These are phyloP conservation scores for Sinelater perroti DNA, from an alignment of 2,888 invertebrate genomes.

Conservation along the genomic window DNA sequence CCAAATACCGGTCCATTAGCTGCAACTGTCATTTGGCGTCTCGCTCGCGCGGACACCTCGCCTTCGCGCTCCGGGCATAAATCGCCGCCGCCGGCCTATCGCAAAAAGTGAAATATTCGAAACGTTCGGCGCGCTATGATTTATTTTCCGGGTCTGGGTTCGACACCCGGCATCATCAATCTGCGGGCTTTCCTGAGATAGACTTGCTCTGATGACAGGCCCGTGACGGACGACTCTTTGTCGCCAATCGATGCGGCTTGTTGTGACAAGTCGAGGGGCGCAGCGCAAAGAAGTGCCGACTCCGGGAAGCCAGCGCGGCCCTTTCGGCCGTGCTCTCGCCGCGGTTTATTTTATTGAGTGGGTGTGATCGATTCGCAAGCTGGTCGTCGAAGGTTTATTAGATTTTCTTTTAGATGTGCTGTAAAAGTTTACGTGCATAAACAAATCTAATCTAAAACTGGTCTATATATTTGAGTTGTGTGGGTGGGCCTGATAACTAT, in stretches of 20 bases:
- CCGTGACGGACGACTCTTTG: slow-evolving; percentile 54
- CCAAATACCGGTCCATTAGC: slow-evolving; percentile 53
- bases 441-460: too few species aligned
- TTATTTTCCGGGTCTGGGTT: slow-evolving; percentile 54
- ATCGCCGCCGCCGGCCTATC: too few species aligned
- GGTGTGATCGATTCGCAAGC: too few species aligned
- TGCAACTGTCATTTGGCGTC: slow-evolving; percentile 39
- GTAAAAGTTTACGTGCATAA: too few species aligned
- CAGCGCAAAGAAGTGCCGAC: slow-evolving; percentile 41
- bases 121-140: slow-evolving; percentile 46
- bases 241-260: slow-evolving; percentile 53
- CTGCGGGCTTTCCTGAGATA: slow-evolving; percentile 53
- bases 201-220: slow-evolving; percentile 51
- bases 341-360: too few species aligned
- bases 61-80: too few species aligned
- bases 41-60: slow-evolving; percentile 14
- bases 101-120: slow-evolving; percentile 29
- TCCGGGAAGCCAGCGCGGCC: slow-evolving; percentile 21
- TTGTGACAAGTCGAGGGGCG: slow-evolving; percentile 49
- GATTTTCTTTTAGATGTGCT: too few species aligned
- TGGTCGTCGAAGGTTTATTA: too few species aligned
- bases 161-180: slow-evolving; percentile 56
- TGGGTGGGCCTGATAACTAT: too few species aligned
- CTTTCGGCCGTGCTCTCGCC: too few species aligned
- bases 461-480: too few species aligned